Percentiles rank a stretch among this genome's conserved stretches.
phyloP scores from a whole-genome alignment of 2,113 vertebrate genomes.

The Galbula dea region DNA sequence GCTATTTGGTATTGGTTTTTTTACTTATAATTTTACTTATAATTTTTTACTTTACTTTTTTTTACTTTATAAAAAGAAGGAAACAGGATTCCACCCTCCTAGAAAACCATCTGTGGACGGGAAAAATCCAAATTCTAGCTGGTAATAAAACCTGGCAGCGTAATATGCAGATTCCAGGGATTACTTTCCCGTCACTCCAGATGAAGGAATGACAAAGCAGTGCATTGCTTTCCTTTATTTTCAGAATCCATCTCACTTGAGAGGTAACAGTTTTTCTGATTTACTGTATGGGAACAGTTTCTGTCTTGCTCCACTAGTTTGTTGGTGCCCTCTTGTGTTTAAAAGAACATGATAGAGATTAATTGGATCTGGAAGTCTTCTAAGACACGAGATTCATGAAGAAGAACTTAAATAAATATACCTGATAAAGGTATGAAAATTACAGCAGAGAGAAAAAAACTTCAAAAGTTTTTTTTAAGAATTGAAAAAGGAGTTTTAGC shows the following conservation, averaged over 20 bases:
- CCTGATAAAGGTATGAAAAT: not conserved
- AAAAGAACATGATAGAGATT: not conserved
- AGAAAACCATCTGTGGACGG: not conserved
- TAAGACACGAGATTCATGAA: not conserved
- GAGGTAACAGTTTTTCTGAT: not conserved
- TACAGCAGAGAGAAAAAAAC: not conserved
- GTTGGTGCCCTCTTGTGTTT: constrained; percentile 68
- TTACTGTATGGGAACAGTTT: not conserved
- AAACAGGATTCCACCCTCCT: not conserved
- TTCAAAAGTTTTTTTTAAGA: not conserved
- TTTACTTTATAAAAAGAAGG: not conserved
- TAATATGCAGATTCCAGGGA: not conserved
- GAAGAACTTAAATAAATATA: not conserved
- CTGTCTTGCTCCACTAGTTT: constrained; percentile 1
- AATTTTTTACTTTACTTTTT: not conserved
- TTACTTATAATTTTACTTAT: not conserved
- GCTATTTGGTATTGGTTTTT: not conserved
- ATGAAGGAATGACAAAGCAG: not conserved
- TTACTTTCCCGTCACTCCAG: not conserved
- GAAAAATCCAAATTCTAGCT: not conserved
- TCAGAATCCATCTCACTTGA: not conserved
- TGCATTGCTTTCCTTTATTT: not conserved
- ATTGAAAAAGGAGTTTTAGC: not conserved
- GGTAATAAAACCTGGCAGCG: not conserved
- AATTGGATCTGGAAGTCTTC: not conserved